Conservation (phyloP, 2,113 vertebrate species). For the Leiothrix lutea region DNA sequence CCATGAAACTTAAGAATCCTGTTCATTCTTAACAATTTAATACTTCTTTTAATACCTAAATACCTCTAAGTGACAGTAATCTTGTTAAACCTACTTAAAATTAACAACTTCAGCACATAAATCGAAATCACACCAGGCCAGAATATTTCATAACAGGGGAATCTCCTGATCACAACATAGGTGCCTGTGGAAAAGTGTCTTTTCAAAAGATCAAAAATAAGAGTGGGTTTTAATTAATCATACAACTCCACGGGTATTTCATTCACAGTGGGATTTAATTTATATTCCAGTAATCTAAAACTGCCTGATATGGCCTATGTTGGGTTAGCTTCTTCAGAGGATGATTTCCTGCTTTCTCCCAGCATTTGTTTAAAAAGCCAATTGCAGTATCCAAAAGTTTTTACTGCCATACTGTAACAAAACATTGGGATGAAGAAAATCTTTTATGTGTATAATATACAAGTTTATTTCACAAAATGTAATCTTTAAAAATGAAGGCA, state of each 20-base stretch:
- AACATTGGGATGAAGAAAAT: fast-evolving
- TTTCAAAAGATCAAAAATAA: neutral
- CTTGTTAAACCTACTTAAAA: neutral
- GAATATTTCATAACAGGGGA: neutral
- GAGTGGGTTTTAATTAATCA: neutral
- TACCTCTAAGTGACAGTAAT: neutral
- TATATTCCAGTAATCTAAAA: neutral
- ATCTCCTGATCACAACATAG: neutral
- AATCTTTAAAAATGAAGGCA: neutral
- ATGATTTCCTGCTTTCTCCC: neutral
- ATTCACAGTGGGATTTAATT: neutral
- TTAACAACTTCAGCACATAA: fast-evolving
- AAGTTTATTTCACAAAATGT: neutral
- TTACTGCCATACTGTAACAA: neutral
- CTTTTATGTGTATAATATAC: neutral
- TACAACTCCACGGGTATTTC: neutral
- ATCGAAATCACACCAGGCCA: neutral
- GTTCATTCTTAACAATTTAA: neutral
- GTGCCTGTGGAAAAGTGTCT: neutral
- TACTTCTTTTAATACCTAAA: neutral
- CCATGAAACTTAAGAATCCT: neutral
- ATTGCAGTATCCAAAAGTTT: fast-evolving
- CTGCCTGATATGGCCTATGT: neutral
- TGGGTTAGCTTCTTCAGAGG: neutral
- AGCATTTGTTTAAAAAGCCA: neutral